Base-by-base conservation (phyloP, 2,797 vertebrate genomes). In the Naso thynnoides region DNA sequence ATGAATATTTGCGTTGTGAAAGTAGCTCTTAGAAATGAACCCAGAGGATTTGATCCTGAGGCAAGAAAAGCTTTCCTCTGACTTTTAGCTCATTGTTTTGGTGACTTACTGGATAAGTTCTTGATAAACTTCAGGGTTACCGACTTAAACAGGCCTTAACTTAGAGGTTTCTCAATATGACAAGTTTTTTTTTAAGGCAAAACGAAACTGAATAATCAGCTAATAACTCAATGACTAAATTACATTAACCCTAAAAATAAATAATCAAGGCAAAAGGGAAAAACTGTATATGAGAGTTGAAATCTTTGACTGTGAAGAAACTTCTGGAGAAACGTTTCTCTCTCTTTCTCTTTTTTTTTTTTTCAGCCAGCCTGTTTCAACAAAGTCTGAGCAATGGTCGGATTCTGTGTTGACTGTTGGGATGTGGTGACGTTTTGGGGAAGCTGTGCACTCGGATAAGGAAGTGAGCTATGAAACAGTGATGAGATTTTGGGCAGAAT, bases 381-480 rank as follows among this genome's bases (percentile, higher is more conserved):
- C 73, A 21, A 39, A 64, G 42, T 16, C n/a, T 48, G 24, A 73
- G 55, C 44, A 0, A 48, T 15, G 0, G 45, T 50, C 57, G 41
- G 19, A 19, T 45, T 39, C 15, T 29, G 54, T 70, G 75, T 54
- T n/a, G 53, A 33, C 48, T 45, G 21, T 6, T 60, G 58, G 69
- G 58, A 55, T 38, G 33, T 18, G 58, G 14, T 10, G 41, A 33
- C 44, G 48, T 36, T 47, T 42, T 13, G 54, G 16, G n/a, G 16
- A 36, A 23, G 55, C 74, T 73, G 74, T 6, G 70, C 31, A 2
- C 60, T 50, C 3, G n/a, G 65, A 70, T 73, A 57, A 70, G 55
- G 42, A 36, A 19, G 44, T 67, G 42, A 7, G 8, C 60, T 19
- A n/a, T 15, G 48, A 23, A 15, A 38, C 44, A 21, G 36, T 24